These are phyloP conservation scores for Thereva nobilitata DNA, from an alignment of 2,888 invertebrate genomes.

Conservation along the genomic window DNA sequence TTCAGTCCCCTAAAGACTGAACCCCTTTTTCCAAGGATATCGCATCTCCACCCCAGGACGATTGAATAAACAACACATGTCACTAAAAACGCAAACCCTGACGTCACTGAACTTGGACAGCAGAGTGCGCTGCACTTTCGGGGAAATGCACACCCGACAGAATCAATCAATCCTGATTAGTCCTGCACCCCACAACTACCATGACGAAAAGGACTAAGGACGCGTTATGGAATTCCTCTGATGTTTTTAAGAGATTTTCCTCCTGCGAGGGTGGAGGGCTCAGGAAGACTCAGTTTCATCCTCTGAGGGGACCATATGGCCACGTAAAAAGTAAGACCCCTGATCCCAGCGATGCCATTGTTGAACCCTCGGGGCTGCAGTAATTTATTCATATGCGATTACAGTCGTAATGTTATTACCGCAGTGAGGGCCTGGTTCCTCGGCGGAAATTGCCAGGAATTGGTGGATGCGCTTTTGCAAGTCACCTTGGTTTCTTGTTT, in stretches of 20 bases:
- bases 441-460: slow-evolving; percentile 4
- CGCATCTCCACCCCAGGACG: slow-evolving; percentile 41
- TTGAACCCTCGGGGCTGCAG: slow-evolving; percentile 38
- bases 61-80: slow-evolving; percentile 47
- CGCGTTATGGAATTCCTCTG: slow-evolving; percentile 30
- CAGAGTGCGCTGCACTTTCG: slow-evolving; percentile 23
- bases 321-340: slow-evolving; percentile 18
- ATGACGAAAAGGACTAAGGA: slow-evolving; percentile 33
- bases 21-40: slow-evolving; percentile 23
- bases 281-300: slow-evolving; percentile 15
- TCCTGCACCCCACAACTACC: slow-evolving; percentile 27
- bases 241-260: slow-evolving; percentile 11
- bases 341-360: background rate
- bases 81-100: slow-evolving; percentile 42
- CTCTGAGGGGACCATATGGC: slow-evolving; percentile 37
- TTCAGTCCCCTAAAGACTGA: slow-evolving; percentile 37
- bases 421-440: slow-evolving; percentile 12
- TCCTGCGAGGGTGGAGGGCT: slow-evolving; percentile 4
- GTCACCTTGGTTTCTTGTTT: background rate
- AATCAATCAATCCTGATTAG: slow-evolving; percentile 47
- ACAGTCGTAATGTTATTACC: slow-evolving; percentile 52
- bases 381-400: slow-evolving; percentile 59
- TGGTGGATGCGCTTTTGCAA: slow-evolving; percentile 28
- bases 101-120: slow-evolving; percentile 37
- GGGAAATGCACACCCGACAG: too few species aligned